phyloP scores from a whole-genome alignment of 2,797 vertebrate species.

The Phrynocephalus vlangalii region DNA sequence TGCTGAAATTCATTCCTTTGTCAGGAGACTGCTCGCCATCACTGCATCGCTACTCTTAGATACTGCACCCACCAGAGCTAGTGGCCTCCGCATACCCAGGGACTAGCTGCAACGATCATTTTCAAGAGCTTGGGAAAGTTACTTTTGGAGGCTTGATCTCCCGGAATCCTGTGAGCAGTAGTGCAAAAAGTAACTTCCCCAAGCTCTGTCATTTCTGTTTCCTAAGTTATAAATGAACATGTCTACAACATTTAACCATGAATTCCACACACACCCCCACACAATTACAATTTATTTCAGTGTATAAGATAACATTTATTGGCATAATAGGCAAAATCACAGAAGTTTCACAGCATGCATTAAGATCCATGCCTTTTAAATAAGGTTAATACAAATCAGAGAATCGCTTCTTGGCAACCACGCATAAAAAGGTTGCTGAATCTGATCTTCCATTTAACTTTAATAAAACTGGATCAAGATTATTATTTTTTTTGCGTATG shows the following conservation, averaged over 20 bases:
- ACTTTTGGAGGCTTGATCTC: background rate
- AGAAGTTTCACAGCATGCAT: too few species aligned
- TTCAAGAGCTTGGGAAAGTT: background rate
- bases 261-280: too few species aligned
- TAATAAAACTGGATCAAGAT: too few species aligned
- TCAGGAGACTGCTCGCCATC: background rate
- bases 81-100: background rate
- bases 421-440: too few species aligned
- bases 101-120: background rate
- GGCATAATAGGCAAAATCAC: too few species aligned
- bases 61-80: background rate
- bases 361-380: too few species aligned
- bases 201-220: background rate
- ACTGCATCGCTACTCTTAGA: background rate
- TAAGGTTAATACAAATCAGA: too few species aligned
- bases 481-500: too few species aligned
- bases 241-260: background rate
- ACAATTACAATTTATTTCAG: background rate
- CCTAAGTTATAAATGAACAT: background rate
- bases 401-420: too few species aligned
- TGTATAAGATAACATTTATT: too few species aligned
- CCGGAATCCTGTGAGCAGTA: background rate
- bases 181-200: background rate
- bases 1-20: background rate
- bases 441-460: too few species aligned